Evolutionary conservation across 2,113 vertebrate genomes (phyloP).

Genomic region (Pluvianellus socialis): DNA sequence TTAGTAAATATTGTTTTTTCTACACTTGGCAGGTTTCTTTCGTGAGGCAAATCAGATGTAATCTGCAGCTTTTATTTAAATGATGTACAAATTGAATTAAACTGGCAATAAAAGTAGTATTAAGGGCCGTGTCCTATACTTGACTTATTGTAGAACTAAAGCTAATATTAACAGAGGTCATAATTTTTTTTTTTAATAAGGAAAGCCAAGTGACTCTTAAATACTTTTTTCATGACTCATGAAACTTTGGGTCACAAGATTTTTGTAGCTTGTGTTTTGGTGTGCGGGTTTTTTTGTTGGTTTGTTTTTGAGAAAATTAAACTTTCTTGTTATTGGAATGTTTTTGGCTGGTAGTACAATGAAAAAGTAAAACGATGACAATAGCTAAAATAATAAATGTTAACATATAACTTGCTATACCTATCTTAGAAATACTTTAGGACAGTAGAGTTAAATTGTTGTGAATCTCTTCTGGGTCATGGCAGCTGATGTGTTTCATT

Average conservation of each 20-base stretch:
- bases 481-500: not conserved
- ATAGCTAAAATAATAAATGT: not conserved
- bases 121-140: not conserved
- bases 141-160: not conserved
- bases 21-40: not conserved
- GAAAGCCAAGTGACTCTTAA: not conserved
- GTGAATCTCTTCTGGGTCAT: not conserved
- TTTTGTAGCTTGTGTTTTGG: not conserved
- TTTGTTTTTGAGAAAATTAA: not conserved
- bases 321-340: not conserved
- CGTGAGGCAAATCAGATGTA: not conserved
- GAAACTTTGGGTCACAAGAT: not conserved
- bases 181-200: not conserved
- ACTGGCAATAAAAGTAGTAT: not conserved
- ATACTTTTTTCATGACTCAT: not conserved
- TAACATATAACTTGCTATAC: not conserved
- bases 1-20: not conserved
- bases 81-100: not conserved
- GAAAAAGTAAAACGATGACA: not conserved
- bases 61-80: not conserved
- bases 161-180: not conserved
- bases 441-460: not conserved
- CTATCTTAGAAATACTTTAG: not conserved
- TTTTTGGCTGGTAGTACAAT: not conserved
- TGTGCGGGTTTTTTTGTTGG: not conserved